Conservation (phyloP, 2,888 invertebrate genomes). For the Drosophila putrida region DNA sequence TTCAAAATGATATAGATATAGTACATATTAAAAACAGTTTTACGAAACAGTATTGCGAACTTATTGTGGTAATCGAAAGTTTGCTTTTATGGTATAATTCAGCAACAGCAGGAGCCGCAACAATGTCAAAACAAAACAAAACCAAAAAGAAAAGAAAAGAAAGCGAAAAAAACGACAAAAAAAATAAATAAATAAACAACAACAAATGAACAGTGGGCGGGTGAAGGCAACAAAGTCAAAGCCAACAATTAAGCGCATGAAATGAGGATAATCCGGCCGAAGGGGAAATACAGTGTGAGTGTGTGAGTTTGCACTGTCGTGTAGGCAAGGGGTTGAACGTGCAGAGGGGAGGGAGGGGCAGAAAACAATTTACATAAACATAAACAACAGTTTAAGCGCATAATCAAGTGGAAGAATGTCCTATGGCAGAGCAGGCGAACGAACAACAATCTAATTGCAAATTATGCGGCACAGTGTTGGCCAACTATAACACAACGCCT, state of each 20-base stretch:
- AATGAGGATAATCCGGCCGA: constrained; percentile 57
- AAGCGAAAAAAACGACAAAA: no score
- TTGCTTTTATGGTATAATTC: not conserved
- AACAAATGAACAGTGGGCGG: constrained; percentile 18
- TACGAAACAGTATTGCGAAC: not conserved
- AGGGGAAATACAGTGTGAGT: constrained; percentile 22
- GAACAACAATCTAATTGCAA: constrained; percentile 63
- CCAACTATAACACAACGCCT: not conserved
- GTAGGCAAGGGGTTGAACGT: not conserved
- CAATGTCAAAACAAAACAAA: constrained; percentile 1
- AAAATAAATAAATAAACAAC: constrained; percentile 11
- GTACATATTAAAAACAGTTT: not conserved
- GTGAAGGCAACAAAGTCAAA: constrained; percentile 36
- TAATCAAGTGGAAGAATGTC: constrained; percentile 50
- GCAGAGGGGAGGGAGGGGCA: constrained; percentile 8
- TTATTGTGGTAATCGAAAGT: no score
- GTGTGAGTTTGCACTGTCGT: constrained; percentile 1
- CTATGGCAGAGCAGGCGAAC: constrained; percentile 9
- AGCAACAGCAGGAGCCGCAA: not conserved
- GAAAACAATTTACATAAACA: constrained; percentile 73
- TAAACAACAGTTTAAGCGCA: constrained; percentile 68
- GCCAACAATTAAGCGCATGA: constrained; percentile 65
- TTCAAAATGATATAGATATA: no score
- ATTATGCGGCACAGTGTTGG: constrained; percentile 57
- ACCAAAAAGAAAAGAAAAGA: constrained; percentile 5